A percentile compares a stretch with the other conserved stretches of the same genome.
Evolutionary conservation across 2,888 invertebrate genomes (phyloP).

Genomic region (Chrysotoxum bicinctum): DNA sequence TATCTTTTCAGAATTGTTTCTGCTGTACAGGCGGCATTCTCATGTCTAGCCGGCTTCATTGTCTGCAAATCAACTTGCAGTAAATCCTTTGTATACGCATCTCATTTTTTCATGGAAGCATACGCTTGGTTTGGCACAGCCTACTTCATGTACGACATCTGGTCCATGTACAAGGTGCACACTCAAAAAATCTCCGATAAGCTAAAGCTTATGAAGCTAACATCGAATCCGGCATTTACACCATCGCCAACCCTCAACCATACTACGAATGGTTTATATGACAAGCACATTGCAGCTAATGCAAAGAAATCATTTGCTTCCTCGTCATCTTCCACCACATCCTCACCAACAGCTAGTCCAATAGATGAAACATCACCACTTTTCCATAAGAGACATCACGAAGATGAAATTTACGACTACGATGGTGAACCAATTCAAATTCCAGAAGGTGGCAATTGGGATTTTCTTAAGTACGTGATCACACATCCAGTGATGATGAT

Average conservation of each 20-base stretch:
- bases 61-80: conserved; percentile 87
- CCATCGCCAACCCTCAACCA: conserved; percentile 70
- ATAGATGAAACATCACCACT: conserved; percentile 61
- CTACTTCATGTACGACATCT: conserved; percentile 90
- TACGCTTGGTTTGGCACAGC: conserved; percentile 91
- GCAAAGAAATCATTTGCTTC: conserved; percentile 47
- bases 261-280: conserved; percentile 75
- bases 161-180: conserved; percentile 90
- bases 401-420: conserved; percentile 79
- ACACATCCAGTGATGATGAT: conserved; percentile 88
- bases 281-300: conserved; percentile 75
- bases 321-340: neutral
- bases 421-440: conserved; percentile 78
- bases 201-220: conserved; percentile 77
- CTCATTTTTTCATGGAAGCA: conserved; percentile 88
- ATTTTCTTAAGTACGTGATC: conserved; percentile 84
- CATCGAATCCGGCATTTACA: conserved; percentile 74
- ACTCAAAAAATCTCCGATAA: conserved; percentile 81
- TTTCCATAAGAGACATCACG: conserved; percentile 74
- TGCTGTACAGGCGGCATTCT: conserved; percentile 87
- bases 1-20: conserved; percentile 85
- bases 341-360: conserved; percentile 46
- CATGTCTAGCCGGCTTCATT: conserved; percentile 86
- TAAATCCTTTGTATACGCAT: conserved; percentile 86
- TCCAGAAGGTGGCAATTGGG: conserved; percentile 79